Evolutionary conservation across 2,888 invertebrate genomes (phyloP), one percentile per base, ranked within the genome.

Genomic region (Catocala nupta): DNA sequence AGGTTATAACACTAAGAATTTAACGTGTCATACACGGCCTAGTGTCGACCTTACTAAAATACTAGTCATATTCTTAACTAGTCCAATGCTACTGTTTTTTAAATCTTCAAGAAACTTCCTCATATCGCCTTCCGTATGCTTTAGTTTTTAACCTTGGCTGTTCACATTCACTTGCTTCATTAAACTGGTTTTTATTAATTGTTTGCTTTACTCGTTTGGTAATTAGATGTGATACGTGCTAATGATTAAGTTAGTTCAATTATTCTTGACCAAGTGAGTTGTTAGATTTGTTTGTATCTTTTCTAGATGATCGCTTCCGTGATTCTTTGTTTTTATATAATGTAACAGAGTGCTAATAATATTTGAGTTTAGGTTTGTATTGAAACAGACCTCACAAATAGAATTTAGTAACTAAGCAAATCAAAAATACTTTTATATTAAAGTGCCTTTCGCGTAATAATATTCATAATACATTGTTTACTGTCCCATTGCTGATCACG

Each of bases 81-180:
- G 36, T 66, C 6, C 47, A 53, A 67, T 55, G 51, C 42, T 56
- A 47, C 50, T 50, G 16, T 59, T 34, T 50, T 68, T 59, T 12
- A 44, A 44, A 59, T 44, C 47, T 49, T 39, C 56, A 55, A 55
- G 53, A 63, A 25, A 77, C 79, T 80, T 80, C 77, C 80, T 77
- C 43, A 59, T 65, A 44, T 10, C 34, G 42, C 66, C 73, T 80
- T 80, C 80, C 80, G 77, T 69, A 48, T 80, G 61, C 53, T 71
- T 67, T 56, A 71, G 53, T 69, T 73, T 65, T 62, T 61, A 76
- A 57, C 80, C 79, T 80, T 80, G 80, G 42, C 45, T 66, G 58
- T 66, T 48, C 25, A 68, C 78, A 65, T 75, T 81, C 81, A 72
- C 55, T 64, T 59, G 62, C 68, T 77, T 74, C 69, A 73, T 74